Percentiles rank a stretch among this genome's conserved stretches.
These are phyloP conservation scores for Halcyon chelicuti DNA, from an alignment of 2,797 vertebrate species.

Conservation along the genomic window DNA sequence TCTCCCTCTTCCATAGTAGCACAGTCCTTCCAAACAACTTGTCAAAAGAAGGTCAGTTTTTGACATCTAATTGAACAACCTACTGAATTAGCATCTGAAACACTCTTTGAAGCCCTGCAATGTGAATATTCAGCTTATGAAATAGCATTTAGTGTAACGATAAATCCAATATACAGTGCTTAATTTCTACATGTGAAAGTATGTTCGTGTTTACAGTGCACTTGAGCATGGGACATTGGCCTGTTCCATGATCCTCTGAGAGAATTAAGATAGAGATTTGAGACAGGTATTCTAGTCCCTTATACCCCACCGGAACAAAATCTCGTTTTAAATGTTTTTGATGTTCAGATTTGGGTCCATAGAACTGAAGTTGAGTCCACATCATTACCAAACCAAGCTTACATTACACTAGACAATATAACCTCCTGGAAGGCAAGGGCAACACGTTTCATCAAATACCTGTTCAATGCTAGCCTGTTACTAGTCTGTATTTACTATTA, in stretches of 20 bases:
- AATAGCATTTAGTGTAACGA: neutral
- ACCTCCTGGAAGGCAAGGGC: neutral
- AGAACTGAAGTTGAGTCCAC: neutral
- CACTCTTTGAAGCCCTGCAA: neutral
- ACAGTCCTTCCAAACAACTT: neutral
- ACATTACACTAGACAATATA: neutral
- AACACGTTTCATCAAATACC: neutral
- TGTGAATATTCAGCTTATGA: neutral
- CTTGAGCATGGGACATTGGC: neutral
- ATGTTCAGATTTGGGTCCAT: neutral
- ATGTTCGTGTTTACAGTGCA: neutral
- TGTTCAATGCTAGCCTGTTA: neutral
- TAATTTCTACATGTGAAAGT: neutral
- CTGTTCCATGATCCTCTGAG: neutral
- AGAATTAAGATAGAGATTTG: neutral
- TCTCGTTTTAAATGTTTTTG: neutral
- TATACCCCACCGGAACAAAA: neutral
- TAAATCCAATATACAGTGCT: neutral
- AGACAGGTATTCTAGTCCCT: neutral
- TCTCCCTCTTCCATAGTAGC: neutral
- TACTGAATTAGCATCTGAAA: neutral
- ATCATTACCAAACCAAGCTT: neutral
- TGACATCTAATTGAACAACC: neutral
- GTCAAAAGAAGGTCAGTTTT: neutral
- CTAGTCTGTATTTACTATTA: neutral